Evolutionary conservation across 2,113 vertebrate species (phyloP), one percentile per base, ranked within the genome.

Genomic region (Taurulus bubalis): DNA sequence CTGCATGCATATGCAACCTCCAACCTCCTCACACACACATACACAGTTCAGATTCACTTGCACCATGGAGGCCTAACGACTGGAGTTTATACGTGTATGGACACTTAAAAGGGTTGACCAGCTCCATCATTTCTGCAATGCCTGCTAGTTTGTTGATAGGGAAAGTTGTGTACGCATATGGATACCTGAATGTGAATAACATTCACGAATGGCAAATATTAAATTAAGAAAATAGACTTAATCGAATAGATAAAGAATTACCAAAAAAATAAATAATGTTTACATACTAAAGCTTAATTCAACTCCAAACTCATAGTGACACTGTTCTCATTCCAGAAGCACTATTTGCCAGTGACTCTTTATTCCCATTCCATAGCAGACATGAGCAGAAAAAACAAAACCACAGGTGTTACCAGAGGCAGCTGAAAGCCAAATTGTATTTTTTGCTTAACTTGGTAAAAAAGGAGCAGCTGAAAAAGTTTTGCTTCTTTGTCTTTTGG

Each of bases 71-170:
- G 74, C 81, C 78, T 87, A 89, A 87, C 87, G 78, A 90, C 62
- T 80, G 71, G 51, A 79, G 79, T 86, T 89, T 89, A 88, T 91
- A 82, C 87, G 90, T 86, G 79, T 77, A 74, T 30, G 36, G 69
- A 71, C 71, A 77, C 62, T 73, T 62, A 80, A 86, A 90, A 86
- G 82, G 62, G 80, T 79, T 76, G 81, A 87, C 79, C 84, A 82
- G 84, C 55, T 32, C 45, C 51, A 80, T 90, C 30, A 85, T 89
- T 80, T 85, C 58, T 75, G 64, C 77, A 62, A 83, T 84, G 79
- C 63, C 55, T 64, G 40, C 59, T 45, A 62, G 71, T 42, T 40
- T 22, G 32, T 56, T 79, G 60, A 77, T 40, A 55, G 55, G 58
- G 42, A 75, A 63, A n/a, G 56, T 49, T n/a, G n/a, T 36, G 28